Evolutionary conservation across 37 sponge, comb jelly and placozoan species (phyloP).

Genomic region (Beroe forskalii): DNA sequence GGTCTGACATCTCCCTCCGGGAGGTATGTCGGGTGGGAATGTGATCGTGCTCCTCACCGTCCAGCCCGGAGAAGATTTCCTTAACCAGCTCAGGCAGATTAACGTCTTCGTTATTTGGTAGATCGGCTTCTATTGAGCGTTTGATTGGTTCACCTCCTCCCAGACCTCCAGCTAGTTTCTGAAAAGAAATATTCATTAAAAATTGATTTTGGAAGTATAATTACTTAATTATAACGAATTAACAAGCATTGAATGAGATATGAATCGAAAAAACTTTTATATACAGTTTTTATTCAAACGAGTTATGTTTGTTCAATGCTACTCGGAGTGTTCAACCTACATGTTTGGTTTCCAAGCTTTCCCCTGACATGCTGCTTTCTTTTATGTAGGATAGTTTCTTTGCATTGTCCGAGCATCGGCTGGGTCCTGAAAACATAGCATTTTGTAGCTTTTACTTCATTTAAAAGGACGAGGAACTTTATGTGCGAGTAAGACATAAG

Average conservation of each 20-base stretch:
- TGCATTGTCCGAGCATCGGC: background rate
- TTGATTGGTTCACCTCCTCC: background rate
- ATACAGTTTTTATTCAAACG: too few relatives aligned
- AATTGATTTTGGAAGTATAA: too few relatives aligned
- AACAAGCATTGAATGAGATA: too few relatives aligned
- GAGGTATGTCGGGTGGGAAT: background rate
- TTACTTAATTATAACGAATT: too few relatives aligned
- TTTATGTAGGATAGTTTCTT: conserved; percentile 46
- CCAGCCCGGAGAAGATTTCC: conserved; percentile 19
- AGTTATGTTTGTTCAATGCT: too few relatives aligned
- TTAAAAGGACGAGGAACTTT: too few relatives aligned
- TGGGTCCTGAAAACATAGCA: background rate
- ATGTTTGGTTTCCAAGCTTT: conserved; percentile 8
- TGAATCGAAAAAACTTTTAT: too few relatives aligned
- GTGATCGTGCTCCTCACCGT: background rate
- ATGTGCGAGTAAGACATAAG: too few relatives aligned
- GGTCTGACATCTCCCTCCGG: background rate
- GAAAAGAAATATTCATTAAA: too few relatives aligned
- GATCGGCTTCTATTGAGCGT: background rate
- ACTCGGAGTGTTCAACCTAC: background rate
- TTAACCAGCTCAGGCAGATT: conserved; percentile 2
- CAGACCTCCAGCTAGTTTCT: background rate
- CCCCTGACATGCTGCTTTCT: conserved; percentile 50
- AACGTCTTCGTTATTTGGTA: background rate
- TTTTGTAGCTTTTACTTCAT: too few relatives aligned